These are phyloP conservation scores for Agonopterix arenella DNA, from an alignment of 2,888 invertebrate species.

Conservation along the genomic window DNA sequence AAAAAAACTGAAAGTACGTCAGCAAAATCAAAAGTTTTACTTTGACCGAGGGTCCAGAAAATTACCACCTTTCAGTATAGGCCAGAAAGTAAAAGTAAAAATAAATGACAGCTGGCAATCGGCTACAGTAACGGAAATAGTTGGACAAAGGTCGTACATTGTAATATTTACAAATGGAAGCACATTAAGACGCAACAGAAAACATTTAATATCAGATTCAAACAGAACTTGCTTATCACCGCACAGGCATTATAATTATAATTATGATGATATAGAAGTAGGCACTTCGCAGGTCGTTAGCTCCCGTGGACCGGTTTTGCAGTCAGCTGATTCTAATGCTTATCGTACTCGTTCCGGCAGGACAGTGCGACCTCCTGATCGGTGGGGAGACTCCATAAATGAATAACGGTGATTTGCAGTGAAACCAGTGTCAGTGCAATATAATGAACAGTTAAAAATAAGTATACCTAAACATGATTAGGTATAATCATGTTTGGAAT, in stretches of 20 bases:
- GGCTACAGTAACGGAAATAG: neutral
- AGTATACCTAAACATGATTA: too few relatives aligned
- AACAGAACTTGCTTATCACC: neutral
- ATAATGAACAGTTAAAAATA: too few relatives aligned
- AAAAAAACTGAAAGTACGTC: neutral
- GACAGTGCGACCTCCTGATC: conserved; percentile 8
- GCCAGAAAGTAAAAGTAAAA: conserved; percentile 1
- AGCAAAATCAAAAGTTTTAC: neutral
- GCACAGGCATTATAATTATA: neutral
- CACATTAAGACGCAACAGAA: neutral
- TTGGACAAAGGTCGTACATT: neutral
- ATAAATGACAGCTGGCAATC: neutral
- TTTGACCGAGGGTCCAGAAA: neutral
- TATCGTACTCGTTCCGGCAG: conserved; percentile 7
- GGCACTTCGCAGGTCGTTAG: neutral
- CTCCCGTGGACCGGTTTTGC: neutral
- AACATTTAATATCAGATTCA: neutral
- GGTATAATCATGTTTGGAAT: too few relatives aligned
- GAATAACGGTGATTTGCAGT: too few relatives aligned
- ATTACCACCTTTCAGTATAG: neutral
- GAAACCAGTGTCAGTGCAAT: too few relatives aligned
- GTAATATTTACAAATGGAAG: neutral
- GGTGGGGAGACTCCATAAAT: conserved; percentile 1
- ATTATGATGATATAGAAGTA: neutral
- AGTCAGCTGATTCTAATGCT: neutral